Evolutionary conservation across 2,113 vertebrate genomes (phyloP), one percentile per base, ranked within the genome.

Genomic region (Hypomesus transpacificus): DNA sequence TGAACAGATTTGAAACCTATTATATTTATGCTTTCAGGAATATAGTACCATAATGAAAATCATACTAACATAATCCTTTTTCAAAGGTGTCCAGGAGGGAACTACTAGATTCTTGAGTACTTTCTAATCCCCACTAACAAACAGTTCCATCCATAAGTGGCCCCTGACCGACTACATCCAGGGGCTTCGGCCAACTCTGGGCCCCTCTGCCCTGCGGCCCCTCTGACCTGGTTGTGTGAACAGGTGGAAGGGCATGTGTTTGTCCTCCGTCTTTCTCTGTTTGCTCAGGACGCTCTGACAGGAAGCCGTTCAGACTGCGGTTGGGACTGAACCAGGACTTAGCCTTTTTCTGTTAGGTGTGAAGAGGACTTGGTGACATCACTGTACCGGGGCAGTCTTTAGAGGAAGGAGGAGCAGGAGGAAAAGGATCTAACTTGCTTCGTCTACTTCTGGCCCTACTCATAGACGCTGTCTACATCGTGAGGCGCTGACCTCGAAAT

Each of bases 231-330:
- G 75, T 73, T 46, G 61, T 66, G 56, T 81, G 86, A 87, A 81
- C 82, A 82, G 80, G 84, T 85, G 77, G 77, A 87, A 81, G 76
- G 31, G 58, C 79, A 82, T 79, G 63, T 78, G 79, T 88, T 84
- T 83, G 84, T 79, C 68, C 74, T 70, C 75, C 52, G 69, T 69
- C 74, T 63, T 67, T 54, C 68, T 76, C 77, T 87, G 85, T 91
- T 90, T 92, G 80, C 62, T 52, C 74, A 76, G 69, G 71, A 80
- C 83, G 76, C 81, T 86, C 81, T 86, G 84, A 88, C 89, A 91
- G 88, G 90, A 90, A 92, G 85, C 85, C 77, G 79, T 77, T 76
- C 87, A 84, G 86, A 87, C 89, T 77, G 85, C 69, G 82, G 80
- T 80, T 57, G 66, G 7, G 80, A 58, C 57, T 53, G 80, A 83